Conservation (phyloP, 2,113 vertebrate genomes). For the Coregonus clupeaformis region DNA sequence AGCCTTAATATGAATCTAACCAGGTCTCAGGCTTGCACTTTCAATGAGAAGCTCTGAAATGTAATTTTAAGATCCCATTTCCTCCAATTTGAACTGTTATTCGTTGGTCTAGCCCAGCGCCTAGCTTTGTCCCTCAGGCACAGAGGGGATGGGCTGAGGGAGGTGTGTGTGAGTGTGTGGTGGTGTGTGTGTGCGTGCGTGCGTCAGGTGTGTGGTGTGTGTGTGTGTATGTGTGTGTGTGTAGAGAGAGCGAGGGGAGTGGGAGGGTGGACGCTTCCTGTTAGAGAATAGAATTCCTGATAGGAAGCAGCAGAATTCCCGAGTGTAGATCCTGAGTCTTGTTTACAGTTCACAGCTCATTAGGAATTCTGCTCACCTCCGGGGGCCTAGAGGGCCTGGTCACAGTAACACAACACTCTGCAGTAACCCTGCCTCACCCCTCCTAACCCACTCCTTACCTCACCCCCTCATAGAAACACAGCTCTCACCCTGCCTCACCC, state of each 20-base stretch:
- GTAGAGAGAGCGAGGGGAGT: neutral
- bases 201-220: constrained; percentile 3
- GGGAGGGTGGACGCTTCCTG: neutral
- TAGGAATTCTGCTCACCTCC: constrained; percentile 56
- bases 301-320: constrained; percentile 40
- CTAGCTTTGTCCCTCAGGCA: constrained; percentile 30
- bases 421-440: neutral
- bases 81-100: constrained; percentile 66
- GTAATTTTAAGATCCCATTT: constrained; percentile 73
- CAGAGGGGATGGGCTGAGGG: constrained; percentile 12
- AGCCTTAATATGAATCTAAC: constrained; percentile 20
- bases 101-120: constrained; percentile 44
- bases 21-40: constrained; percentile 41
- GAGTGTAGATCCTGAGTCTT: constrained; percentile 28
- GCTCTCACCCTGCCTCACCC: neutral
- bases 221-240: neutral
- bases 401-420: constrained; percentile 45
- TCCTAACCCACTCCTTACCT: neutral
- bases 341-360: constrained; percentile 55
- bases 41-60: constrained; percentile 58
- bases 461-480: neutral
- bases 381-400: constrained; percentile 27
- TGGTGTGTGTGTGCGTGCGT: neutral
- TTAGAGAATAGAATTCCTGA: constrained; percentile 2
- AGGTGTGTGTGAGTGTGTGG: constrained; percentile 23